Evolutionary conservation across 2,888 invertebrate species (phyloP), one percentile per base, ranked within the genome.

Genomic region (Ephialtes manifestator): DNA sequence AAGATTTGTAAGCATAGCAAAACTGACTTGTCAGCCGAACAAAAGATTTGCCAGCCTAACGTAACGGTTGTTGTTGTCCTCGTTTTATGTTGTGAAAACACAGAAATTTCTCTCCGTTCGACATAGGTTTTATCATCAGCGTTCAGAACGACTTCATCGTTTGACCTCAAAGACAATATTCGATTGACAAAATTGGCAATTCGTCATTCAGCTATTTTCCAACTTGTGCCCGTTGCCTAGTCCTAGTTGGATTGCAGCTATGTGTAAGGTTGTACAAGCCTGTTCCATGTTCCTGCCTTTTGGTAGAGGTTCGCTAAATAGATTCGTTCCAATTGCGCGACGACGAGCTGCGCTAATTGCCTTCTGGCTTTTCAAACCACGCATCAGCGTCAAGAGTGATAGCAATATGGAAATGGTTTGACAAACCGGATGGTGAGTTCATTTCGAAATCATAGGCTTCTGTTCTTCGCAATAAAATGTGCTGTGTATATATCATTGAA

Each of bases 321-420:
- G 35, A 63, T 63, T 35, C 35, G n/a, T 31, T 31, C 35, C 60
- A 35, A n/a, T 31, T 63, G 18, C n/a, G n/a, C 18, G 31, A 15
- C n/a, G 35, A 35, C 35, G 60, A 63, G 60, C 2, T 2, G 10
- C 35, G n/a, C 60, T 63, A 63, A 63, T 63, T 63, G 60, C 60
- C 35, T 35, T 63, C 35, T 18, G 35, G 60, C 35, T 18, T 63
- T 63, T 63, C 60, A 63, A 63, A 35, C 60, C 60, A 7, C 10
- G 18, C n/a, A 63, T 35, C 60, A 63, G 10, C n/a, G 60, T 35
- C 60, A 63, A 35, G 31, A 60, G 60, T 60, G 31, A 60, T 3
- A 60, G 35, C 35, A 15, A 63, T 63, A 63, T 35, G 31, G 31
- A 35, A 63, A 63, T 63, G 31, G 11, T 63, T 10, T 8, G 60